Percentiles rank a stretch among this genome's conserved stretches.
phyloP scores from a whole-genome alignment of 2,113 vertebrate species.

The Picathartes gymnocephalus region DNA sequence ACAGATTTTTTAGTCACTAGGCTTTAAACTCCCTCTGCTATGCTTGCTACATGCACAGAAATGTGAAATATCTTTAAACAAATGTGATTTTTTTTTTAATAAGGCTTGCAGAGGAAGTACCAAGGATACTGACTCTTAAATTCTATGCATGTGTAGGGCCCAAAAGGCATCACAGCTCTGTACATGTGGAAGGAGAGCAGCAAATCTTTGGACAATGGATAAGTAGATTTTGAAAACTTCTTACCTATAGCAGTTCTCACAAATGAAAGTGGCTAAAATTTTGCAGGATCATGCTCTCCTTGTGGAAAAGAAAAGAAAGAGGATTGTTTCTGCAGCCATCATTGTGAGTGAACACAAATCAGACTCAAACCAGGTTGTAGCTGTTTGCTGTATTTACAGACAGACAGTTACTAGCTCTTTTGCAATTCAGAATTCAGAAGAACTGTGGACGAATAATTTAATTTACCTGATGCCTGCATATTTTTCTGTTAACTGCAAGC shows the following conservation, averaged over 20 bases:
- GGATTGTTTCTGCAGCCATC: neutral
- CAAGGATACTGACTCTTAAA: neutral
- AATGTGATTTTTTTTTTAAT: neutral
- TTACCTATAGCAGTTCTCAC: neutral
- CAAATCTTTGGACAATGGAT: neutral
- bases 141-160: neutral
- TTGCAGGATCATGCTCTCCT: neutral
- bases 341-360: neutral
- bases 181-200: neutral
- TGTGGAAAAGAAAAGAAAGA: neutral
- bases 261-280: neutral
- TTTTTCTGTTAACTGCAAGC: neutral
- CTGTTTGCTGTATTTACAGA: neutral
- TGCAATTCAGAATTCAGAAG: neutral
- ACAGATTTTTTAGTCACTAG: neutral
- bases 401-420: neutral
- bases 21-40: neutral
- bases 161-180: neutral
- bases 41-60: neutral
- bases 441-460: neutral
- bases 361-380: neutral
- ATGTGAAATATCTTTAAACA: neutral
- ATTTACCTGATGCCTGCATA: neutral
- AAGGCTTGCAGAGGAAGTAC: neutral
- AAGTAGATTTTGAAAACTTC: neutral